phyloP scores from a whole-genome alignment of 2,888 invertebrate genomes.

The Drepana falcataria region DNA sequence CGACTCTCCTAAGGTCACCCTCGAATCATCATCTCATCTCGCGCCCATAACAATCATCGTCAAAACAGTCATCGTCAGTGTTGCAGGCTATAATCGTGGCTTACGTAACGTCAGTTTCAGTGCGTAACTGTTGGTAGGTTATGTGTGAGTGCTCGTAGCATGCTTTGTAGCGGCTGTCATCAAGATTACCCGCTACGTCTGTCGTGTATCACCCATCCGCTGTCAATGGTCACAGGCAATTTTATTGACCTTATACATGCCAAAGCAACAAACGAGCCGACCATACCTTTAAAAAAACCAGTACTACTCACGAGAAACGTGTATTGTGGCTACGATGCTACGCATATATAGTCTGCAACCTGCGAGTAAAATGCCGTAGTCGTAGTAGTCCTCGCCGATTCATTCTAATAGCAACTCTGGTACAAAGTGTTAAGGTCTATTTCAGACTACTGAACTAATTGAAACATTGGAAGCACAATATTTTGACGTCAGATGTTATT shows the following conservation, averaged over 20 bases:
- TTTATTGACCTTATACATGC: no score
- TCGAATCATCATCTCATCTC: slow-evolving; percentile 51
- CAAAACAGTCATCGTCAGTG: slow-evolving; percentile 42
- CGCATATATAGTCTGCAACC: slow-evolving; percentile 38
- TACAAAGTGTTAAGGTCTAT: slow-evolving; percentile 24
- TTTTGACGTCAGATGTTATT: not conserved
- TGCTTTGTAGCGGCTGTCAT: not conserved
- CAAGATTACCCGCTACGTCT: not conserved
- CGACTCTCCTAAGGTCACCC: slow-evolving; percentile 43
- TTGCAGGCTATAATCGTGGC: slow-evolving; percentile 56
- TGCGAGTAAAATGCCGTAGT: slow-evolving; percentile 21
- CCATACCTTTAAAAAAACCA: slow-evolving; percentile 3
- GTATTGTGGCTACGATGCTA: slow-evolving; percentile 28
- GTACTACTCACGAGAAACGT: slow-evolving; percentile 12
- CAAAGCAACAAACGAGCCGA: not conserved
- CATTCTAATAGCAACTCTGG: slow-evolving; percentile 31
- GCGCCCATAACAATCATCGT: slow-evolving; percentile 35
- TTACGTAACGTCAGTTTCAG: slow-evolving; percentile 62
- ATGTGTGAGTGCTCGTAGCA: slow-evolving; percentile 42
- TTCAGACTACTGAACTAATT: slow-evolving; percentile 18
- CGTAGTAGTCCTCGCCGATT: slow-evolving; percentile 23
- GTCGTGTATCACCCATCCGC: not conserved
- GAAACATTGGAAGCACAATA: slow-evolving; percentile 25
- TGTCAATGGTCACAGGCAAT: not conserved
- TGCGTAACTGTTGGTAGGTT: slow-evolving; percentile 58